Evolutionary conservation across 1,140 invertebrate genomes (phyloP).

Genomic region (Meteorus sp.): DNA sequence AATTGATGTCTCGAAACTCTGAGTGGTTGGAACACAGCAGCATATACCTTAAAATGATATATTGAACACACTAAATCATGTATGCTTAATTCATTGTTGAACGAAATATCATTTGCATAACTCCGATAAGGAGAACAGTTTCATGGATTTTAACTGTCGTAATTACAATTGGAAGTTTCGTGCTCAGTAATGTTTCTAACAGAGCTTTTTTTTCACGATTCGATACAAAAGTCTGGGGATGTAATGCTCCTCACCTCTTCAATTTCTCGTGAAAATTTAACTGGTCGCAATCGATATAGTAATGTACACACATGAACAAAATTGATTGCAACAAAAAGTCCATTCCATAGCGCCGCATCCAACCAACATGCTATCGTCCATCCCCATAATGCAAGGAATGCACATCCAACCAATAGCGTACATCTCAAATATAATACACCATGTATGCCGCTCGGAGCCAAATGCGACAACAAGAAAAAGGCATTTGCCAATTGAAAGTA

Average conservation of each 20-base stretch:
- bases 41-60: conserved; percentile 76
- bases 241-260: conserved; percentile 80
- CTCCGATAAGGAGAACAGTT: too few species aligned
- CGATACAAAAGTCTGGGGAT: too few species aligned
- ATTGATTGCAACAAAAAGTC: conserved; percentile 80
- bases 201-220: too few species aligned
- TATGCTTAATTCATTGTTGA: conserved; percentile 1
- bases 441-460: conserved; percentile 77
- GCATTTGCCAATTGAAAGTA: conserved; percentile 84
- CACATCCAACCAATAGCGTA: conserved; percentile 75
- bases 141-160: too few species aligned
- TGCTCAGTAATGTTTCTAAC: too few species aligned
- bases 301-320: conserved; percentile 79
- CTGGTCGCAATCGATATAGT: conserved; percentile 78
- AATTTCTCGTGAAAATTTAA: conserved; percentile 82
- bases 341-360: conserved; percentile 85
- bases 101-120: too few species aligned
- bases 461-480: conserved; percentile 78
- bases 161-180: too few species aligned
- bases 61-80: neutral
- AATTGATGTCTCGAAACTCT: conserved; percentile 81
- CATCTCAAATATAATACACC: conserved; percentile 78
- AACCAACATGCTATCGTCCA: conserved; percentile 83
- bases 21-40: conserved; percentile 80
- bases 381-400: conserved; percentile 79